Conservation (phyloP, 2,113 vertebrate species). For the Clarias gariepinus region DNA sequence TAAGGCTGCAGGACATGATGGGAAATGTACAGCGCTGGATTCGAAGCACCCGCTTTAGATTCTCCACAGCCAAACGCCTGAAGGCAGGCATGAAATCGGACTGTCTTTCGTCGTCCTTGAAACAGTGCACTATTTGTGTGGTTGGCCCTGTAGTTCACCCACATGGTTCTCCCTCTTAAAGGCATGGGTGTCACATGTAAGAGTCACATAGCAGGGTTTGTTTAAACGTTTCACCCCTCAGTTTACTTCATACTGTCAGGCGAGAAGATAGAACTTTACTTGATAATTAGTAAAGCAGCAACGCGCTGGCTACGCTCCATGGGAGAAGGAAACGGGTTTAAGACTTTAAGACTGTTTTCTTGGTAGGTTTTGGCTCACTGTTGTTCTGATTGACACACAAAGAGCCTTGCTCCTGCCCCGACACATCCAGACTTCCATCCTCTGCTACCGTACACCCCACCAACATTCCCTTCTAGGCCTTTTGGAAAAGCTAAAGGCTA, state of each 20-base stretch:
- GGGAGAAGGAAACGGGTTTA: slow-evolving; percentile 7
- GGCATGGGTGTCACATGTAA: slow-evolving; percentile 47
- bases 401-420: slow-evolving; percentile 44
- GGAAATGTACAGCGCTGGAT: slow-evolving; percentile 32
- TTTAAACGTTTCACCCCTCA: background rate
- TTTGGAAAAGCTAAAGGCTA: slow-evolving; percentile 20
- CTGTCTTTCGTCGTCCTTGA: slow-evolving; percentile 46
- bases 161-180: slow-evolving; percentile 38
- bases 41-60: slow-evolving; percentile 63
- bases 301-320: background rate
- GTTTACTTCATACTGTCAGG: background rate
- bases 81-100: slow-evolving; percentile 47
- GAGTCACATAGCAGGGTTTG: slow-evolving; percentile 44
- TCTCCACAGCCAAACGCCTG: slow-evolving; percentile 59
- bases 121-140: slow-evolving; percentile 54
- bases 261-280: background rate
- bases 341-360: slow-evolving; percentile 22
- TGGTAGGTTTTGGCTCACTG: slow-evolving; percentile 45
- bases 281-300: background rate
- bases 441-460: slow-evolving; percentile 1
- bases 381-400: slow-evolving; percentile 48
- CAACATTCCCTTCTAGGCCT: slow-evolving; percentile 27
- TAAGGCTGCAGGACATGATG: slow-evolving; percentile 20
- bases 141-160: slow-evolving; percentile 56
- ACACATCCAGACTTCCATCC: slow-evolving; percentile 28